Evolutionary conservation across 2,797 vertebrate genomes (phyloP).

Genomic region (Acanthis flammea): DNA sequence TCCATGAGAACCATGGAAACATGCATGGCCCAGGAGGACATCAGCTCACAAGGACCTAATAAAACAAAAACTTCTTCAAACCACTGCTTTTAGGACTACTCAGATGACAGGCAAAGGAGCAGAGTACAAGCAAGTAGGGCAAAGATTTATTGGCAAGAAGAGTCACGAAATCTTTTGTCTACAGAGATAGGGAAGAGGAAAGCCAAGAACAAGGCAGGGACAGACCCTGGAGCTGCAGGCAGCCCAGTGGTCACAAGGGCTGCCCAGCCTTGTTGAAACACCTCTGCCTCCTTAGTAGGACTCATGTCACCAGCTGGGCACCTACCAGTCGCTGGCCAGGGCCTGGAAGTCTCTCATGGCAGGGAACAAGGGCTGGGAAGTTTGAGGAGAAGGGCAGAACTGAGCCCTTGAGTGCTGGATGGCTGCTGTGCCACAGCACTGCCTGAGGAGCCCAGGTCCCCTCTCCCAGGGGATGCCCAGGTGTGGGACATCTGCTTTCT

Average conservation of each 20-base stretch:
- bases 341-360: not conserved
- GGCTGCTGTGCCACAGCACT: fast-evolving
- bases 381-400: not conserved
- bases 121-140: not conserved
- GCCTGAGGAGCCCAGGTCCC: not conserved
- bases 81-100: not conserved
- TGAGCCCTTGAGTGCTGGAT: not conserved
- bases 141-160: not conserved
- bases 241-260: not conserved
- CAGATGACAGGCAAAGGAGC: not conserved
- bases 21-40: not conserved
- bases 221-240: not conserved
- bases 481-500: not conserved
- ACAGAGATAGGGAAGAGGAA: not conserved
- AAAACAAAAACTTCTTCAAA: not conserved
- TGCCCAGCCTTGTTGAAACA: not conserved
- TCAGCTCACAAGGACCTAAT: not conserved
- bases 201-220: not conserved
- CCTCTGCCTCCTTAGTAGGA: not conserved
- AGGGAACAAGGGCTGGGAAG: not conserved
- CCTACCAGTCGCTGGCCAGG: not conserved
- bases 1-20: not conserved
- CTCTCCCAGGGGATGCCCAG: not conserved
- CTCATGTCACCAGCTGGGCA: not conserved
- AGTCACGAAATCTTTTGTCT: not conserved